Evolutionary conservation across 1,140 invertebrate genomes (phyloP), one percentile per base, ranked within the genome.

Genomic region (Sinonovacula constricta): DNA sequence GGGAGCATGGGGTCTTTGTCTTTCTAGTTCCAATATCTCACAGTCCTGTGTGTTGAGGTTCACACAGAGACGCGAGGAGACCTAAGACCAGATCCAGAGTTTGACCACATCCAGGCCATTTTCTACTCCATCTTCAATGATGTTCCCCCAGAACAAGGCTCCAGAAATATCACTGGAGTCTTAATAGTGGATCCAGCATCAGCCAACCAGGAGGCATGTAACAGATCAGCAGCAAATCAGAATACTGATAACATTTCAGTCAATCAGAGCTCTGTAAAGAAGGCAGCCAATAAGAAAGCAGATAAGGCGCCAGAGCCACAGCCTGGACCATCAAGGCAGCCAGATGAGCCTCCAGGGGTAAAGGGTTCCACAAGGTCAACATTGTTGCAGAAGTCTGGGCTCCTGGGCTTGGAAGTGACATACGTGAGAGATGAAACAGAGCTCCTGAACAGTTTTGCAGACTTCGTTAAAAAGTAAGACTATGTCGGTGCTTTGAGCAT

Each of bases 81-180:
- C 81, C 91, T 97, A 22, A 91, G 93, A 72, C 97, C 97, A 14
- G 95, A 99, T 93, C 97, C 97, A 3, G 90, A 94, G 72, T 86
- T 94, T 69, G 97, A 99, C 93, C 83, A 93, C 57, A 94, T 99
- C n/a, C 88, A 92, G 86, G 95, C 95, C n/a, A 88, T 98, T 79
- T 98, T 98, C 91, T 96, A 96, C 88, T 93, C 93, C 57, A 93
- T 98, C 69, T 92, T 93, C 45, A 95, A 95, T 87, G 95, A 97
- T 84, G 81, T 89, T 15, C 90, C 92, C 31, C 72, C 83, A 49
- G 80, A 88, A 33, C 81, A 82, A 39, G 84, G 84, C 15, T 65
- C 53, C 24, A 77, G 81, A 45, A 68, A 83, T 22, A 39, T 80
- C 30, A 84, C 84, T 62, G 89, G 88, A 24, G 83, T 83, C 15